Evolutionary conservation across 2,888 invertebrate genomes (phyloP).

Genomic region (Spodoptera littoralis): DNA sequence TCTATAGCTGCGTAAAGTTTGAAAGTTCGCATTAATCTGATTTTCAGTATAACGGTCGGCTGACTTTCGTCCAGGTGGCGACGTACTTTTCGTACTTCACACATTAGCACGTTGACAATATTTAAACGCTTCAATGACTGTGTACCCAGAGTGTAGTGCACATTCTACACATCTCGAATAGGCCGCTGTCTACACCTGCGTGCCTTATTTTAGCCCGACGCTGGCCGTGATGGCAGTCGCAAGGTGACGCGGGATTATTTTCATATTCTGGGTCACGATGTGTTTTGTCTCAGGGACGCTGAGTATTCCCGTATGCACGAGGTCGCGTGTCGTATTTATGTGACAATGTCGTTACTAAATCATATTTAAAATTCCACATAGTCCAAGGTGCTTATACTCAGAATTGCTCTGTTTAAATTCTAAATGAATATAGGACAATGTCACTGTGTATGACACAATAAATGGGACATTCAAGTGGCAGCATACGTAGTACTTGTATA

Average conservation of each 20-base stretch:
- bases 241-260: conserved; percentile 86
- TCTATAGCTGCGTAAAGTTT: background rate
- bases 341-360: conserved; percentile 57
- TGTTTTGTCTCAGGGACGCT: conserved; percentile 84
- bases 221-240: conserved; percentile 79
- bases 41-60: conserved; percentile 6
- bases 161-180: conserved; percentile 72
- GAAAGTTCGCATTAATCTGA: conserved; percentile 11
- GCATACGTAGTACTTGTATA: conserved; percentile 11
- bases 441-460: background rate
- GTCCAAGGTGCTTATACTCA: conserved; percentile 29
- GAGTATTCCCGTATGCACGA: conserved; percentile 68
- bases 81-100: conserved; percentile 63
- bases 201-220: conserved; percentile 80
- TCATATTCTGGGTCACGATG: conserved; percentile 84
- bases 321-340: conserved; percentile 63
- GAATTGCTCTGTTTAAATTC: conserved; percentile 16
- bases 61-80: conserved; percentile 26
- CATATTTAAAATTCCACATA: conserved; percentile 46
- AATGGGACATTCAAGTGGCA: conserved; percentile 3
- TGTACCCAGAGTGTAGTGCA: conserved; percentile 54
- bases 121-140: conserved; percentile 53
- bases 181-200: conserved; percentile 80
- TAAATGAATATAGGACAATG: conserved; percentile 5
- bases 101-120: conserved; percentile 64